These are phyloP conservation scores for Microtus pennsylvanicus DNA, from an alignment of 2,113 vertebrate genomes.

Conservation along the genomic window DNA sequence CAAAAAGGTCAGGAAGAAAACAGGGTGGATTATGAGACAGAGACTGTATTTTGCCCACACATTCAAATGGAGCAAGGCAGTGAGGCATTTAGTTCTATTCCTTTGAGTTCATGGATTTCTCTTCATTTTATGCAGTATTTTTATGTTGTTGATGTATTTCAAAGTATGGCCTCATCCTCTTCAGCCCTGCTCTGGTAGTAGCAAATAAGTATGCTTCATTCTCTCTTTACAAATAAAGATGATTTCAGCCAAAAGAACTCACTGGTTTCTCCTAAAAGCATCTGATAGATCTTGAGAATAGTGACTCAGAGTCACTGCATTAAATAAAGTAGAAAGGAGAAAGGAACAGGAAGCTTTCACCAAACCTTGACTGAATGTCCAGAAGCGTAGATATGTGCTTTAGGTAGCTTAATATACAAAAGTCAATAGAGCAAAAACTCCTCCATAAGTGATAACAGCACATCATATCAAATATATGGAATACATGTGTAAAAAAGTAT, in stretches of 20 bases:
- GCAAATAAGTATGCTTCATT: constrained; percentile 24
- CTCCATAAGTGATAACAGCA: constrained; percentile 19
- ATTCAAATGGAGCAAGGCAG: constrained; percentile 7
- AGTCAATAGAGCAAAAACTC: constrained; percentile 13
- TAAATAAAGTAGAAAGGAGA: constrained; percentile 1
- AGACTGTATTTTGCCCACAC: neutral
- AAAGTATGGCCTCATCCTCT: neutral
- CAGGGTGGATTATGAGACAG: neutral
- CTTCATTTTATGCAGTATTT: constrained; percentile 26
- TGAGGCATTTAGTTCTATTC: constrained; percentile 16
- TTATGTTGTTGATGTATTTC: neutral
- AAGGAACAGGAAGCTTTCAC: constrained; percentile 12
- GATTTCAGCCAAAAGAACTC: constrained; percentile 23
- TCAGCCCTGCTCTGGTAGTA: neutral
- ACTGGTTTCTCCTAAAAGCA: neutral
- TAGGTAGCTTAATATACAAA: constrained; percentile 19
- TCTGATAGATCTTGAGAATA: constrained; percentile 36
- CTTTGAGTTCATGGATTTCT: constrained; percentile 3
- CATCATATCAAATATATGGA: neutral
- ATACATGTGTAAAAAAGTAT: neutral
- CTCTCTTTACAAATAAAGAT: constrained; percentile 42
- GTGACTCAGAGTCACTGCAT: neutral
- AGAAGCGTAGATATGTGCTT: neutral
- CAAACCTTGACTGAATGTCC: neutral
- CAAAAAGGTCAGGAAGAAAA: neutral